Evolutionary conservation across 2,797 vertebrate species (phyloP).

Genomic region (Hipposideros larvatus): DNA sequence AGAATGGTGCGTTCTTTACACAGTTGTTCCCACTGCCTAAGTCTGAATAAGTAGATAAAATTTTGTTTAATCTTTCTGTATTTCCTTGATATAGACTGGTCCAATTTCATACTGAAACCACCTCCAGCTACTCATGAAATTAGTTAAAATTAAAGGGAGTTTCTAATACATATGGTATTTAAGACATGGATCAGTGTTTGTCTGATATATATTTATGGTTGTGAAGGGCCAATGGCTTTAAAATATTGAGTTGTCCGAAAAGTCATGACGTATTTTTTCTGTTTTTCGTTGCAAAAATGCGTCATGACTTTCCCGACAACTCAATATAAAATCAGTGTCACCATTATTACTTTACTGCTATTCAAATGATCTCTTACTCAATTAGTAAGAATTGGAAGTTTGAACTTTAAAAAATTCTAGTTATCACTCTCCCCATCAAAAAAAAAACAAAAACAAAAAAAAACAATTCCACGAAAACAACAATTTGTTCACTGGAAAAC

Average conservation of each 20-base stretch:
- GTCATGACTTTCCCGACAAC: too few species aligned
- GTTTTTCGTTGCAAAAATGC: too few species aligned
- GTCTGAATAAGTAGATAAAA: not conserved
- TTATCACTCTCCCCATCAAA: not conserved
- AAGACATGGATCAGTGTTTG: not conserved
- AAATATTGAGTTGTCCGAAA: not conserved
- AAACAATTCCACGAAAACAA: not conserved
- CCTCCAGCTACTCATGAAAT: not conserved
- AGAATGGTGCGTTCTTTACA: not conserved
- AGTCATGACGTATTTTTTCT: too few species aligned
- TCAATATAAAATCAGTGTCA: not conserved
- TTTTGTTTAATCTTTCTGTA: not conserved
- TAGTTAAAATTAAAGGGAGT: not conserved
- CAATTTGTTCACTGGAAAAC: not conserved
- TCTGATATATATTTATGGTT: not conserved
- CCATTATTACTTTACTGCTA: not conserved
- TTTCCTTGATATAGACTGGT: not conserved
- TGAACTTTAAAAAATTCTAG: not conserved
- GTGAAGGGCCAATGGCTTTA: not conserved
- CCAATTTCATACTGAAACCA: not conserved
- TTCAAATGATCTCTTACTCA: not conserved
- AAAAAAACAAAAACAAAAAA: not conserved
- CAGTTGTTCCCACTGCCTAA: not conserved
- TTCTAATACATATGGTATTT: conserved; percentile 4
- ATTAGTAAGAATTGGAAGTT: not conserved